A percentile compares a stretch with the other conserved stretches of the same genome.
phyloP scores from a whole-genome alignment of 2,113 vertebrate genomes.

The Semnornis frantzii region DNA sequence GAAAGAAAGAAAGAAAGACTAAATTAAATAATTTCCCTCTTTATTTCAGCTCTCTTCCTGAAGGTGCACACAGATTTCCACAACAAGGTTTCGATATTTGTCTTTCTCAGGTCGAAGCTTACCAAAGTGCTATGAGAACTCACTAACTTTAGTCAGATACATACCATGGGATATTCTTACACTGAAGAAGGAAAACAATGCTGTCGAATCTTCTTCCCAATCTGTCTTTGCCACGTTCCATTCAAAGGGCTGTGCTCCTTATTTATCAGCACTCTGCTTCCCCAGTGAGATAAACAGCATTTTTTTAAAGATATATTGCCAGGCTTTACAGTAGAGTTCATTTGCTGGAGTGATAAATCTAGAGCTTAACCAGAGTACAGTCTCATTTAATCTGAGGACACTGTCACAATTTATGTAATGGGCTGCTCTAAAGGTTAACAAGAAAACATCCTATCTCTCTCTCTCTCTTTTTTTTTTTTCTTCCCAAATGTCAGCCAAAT shows the following conservation, averaged over 20 bases:
- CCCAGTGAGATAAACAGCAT: constrained; percentile 65
- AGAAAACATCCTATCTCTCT: constrained; percentile 63
- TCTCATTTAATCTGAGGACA: constrained; percentile 44
- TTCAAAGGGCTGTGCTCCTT: constrained; percentile 27
- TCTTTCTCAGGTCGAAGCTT: background rate
- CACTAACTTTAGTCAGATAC: constrained; percentile 9
- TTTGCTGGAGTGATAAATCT: constrained; percentile 64
- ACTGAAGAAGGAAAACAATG: background rate
- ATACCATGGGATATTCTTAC: background rate
- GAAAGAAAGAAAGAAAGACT: no score
- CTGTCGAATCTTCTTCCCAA: background rate
- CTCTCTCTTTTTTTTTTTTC: background rate
- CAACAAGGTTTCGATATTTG: background rate
- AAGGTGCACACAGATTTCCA: background rate
- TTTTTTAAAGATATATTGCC: constrained; percentile 52
- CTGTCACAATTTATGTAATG: constrained; percentile 64
- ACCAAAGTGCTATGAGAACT: background rate
- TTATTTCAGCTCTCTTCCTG: background rate
- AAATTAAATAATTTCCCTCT: background rate
- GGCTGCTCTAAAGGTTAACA: constrained; percentile 62
- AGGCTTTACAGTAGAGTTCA: constrained; percentile 65
- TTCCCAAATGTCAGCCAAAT: constrained; percentile 69
- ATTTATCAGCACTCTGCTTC: constrained; percentile 57
- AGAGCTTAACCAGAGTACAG: constrained; percentile 45
- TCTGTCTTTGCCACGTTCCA: background rate